Base-by-base conservation (phyloP, 2,113 vertebrate genomes). In the Entelurus aequoreus region DNA sequence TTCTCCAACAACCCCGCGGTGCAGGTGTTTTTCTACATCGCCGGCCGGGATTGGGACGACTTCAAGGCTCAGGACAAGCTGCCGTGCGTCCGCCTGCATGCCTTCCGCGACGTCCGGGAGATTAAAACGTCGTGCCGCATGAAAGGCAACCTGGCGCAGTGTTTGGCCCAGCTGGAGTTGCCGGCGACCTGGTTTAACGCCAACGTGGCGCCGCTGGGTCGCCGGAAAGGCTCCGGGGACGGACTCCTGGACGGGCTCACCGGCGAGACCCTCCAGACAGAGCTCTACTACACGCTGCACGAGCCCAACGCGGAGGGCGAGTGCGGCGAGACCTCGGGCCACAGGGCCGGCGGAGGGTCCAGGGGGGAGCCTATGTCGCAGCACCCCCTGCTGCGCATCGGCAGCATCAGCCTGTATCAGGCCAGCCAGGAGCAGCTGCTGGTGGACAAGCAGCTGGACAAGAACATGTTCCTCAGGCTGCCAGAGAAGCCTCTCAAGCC, bases 21-120 rank as follows among this genome's bases (percentile, higher is more conserved):
- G 51, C 97, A 98, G 87, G 97, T 96, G 67, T 90, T 98, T 50
- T 99, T 99, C 88, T 99, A 99, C 47, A 91, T 99, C 6, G 95
- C 97, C 0, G 95, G 97, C 9, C 89, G 97, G 0, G 97, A 98
- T 53, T 99, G 97, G 97, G 96, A 98, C 0, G 95, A 98, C 79
- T 97, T 98, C 0, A 93, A 91, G 0, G 90, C 88, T 15, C 90
- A 93, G 0, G 94, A 97, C 70, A 87, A 91, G 74, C 88, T 99
- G 72, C 96, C 97, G 1, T 98, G 97, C 4, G 93, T 98, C 53
- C 90, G 92, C 16, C 89, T 99, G 4, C 97, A 99, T 0, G 94
- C 94, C 15, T 98, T 99, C 83, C 90, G 94, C 0, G 94, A 99
- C 0, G 88, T 93, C 37, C 91, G 91, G 0, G 96, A 99, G 71